A percentile compares a stretch with the other conserved stretches of the same genome.
Conservation (phyloP, 2,797 vertebrate species). For the Petrocephalus sullivani region DNA sequence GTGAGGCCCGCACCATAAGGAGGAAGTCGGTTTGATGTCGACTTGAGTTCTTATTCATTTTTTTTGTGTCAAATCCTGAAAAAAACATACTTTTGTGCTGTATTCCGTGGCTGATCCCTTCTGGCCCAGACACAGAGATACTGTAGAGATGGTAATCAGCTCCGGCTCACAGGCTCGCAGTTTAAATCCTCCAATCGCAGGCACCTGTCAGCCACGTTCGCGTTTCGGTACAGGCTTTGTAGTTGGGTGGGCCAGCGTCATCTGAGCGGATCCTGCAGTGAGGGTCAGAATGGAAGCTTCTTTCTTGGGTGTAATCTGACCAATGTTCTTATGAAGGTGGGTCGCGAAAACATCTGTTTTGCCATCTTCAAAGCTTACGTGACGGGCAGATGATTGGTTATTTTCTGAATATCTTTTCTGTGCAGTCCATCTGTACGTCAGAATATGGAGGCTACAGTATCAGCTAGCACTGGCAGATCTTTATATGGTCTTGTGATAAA, state of each 20-base stretch:
- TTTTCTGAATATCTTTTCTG: neutral
- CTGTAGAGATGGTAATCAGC: constrained; percentile 2
- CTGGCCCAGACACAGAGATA: neutral
- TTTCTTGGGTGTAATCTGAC: neutral
- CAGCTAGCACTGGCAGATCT: neutral
- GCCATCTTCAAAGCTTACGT: neutral
- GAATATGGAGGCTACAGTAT: neutral
- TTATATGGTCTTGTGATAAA: neutral
- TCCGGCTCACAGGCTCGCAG: neutral
- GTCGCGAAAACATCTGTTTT: neutral
- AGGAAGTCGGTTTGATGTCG: neutral
- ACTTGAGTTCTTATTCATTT: neutral
- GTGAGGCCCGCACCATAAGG: neutral
- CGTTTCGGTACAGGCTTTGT: neutral
- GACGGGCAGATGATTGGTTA: neutral
- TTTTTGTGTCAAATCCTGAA: neutral
- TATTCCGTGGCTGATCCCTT: constrained; percentile 13
- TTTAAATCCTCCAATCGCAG: neutral
- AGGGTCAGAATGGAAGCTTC: neutral
- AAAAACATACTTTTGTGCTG: neutral
- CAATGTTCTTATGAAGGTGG: neutral
- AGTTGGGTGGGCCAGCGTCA: neutral
- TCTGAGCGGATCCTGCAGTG: neutral
- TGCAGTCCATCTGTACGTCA: neutral
- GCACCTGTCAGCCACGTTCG: neutral